Evolutionary conservation across 1,140 invertebrate genomes (phyloP), one percentile per base, ranked within the genome.

Genomic region (Bombus polaris): DNA sequence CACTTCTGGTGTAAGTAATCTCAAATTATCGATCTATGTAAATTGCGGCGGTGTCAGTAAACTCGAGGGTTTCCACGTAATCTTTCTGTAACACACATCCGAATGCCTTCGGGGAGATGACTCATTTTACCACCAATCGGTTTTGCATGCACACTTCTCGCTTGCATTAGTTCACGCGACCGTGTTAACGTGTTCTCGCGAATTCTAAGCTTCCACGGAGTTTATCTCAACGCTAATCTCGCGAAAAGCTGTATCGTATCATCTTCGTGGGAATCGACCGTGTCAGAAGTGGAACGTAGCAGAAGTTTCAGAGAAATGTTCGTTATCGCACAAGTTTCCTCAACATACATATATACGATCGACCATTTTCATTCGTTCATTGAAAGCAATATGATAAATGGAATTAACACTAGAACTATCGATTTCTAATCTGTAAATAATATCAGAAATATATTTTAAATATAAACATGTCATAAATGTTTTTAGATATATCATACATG

Each of bases 1-100:
- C 53, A 39, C 47, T 42, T 73, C 32, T 68, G 5, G 79, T n/a
- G 47, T 32, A 62, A 86, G 62, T 66, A 78, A 75, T 68, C 71
- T 75, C 44, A 68, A 82, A 66, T 85, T 87, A 87, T 76, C 53
- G 88, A 87, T 89, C 81, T 85, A 90, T 87, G 89, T 73, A 90
- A 89, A 90, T 90, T 59, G 73, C 53, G 37, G 39, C 42, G 76
- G 76, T 78, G 75, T 59, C 59, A 78, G 83, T 85, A 81, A 88
- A 81, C 76, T 37, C 77, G 47, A 77, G 47, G 65, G 73, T 62
- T 18, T n/a, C 65, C 3, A n/a, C n/a, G 72, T 85, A 88, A 89
- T 82, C 75, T 76, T 66, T 66, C 32, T 32, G 72, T 76, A 83
- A n/a, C 72, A 32, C n/a, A 47, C 39, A 22, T 42, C 2, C 6